Evolutionary conservation across 2,797 vertebrate genomes (phyloP), one percentile per base, ranked within the genome.

Genomic region (Pagetopsis macropterus): DNA sequence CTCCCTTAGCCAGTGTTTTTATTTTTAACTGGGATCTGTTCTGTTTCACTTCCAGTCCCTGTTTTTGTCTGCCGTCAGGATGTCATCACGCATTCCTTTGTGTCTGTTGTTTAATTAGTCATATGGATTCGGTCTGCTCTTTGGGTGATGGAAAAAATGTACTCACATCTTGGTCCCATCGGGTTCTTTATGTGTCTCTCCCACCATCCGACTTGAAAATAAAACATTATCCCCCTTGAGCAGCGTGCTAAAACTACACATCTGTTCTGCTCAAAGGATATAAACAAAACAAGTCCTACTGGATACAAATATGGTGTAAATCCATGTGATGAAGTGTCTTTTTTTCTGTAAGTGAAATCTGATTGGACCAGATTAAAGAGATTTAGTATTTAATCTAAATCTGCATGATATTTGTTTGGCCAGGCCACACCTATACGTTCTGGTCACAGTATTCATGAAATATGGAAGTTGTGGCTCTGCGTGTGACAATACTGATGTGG

Each of bases 191-290:
- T 65, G 72, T 68, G 50, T 88, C 65, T 88, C 65, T 88, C 68
- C 62, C 81, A 91, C 88, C 78, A 90, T 89, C 83, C 49, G 15
- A 79, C 75, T 79, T 84, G 78, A 87, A 88, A 89, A 83, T 71
- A 88, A 84, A 89, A 81, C 70, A 61, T 61, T 73, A 60, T 75
- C 58, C 74, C 67, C 51, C 60, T 27, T 45, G 74, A 83, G 81
- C 70, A 49, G 63, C 5, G 12, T 67, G 75, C 41, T 74, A 64
- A 85, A 90, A 73, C 52, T 19, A 62, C 73, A 87, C 84, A 89
- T 90, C 87, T 90, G 87, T 78, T 89, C 69, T 31, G 19, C 48
- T 68, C 54, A 41, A 33, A 61, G 68, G 14, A 84, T 75, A n/a
- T 52, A 81, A 90, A 87, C 67, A 76, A 83, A 83, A 70, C 52